Percentiles rank a stretch among this genome's conserved stretches.
Evolutionary conservation across 2,113 vertebrate species (phyloP).

Genomic region (Hippocampus abdominalis): DNA sequence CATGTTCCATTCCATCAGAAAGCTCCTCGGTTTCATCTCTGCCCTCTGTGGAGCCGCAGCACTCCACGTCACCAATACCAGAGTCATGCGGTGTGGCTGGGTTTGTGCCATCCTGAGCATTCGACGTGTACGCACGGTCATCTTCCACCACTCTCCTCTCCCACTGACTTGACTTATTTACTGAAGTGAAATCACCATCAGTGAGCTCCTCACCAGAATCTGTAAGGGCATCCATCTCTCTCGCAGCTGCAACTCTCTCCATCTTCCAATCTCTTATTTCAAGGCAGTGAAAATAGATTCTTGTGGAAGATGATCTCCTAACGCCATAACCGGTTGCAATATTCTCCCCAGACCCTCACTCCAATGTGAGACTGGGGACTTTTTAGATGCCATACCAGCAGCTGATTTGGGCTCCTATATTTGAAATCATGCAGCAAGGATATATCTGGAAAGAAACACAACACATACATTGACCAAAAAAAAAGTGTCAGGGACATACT

Average conservation of each 20-base stretch:
- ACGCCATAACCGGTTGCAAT: constrained; percentile 39
- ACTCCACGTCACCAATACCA: constrained; percentile 35
- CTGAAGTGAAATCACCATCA: constrained; percentile 22
- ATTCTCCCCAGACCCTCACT: constrained; percentile 47
- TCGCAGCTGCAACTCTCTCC: constrained; percentile 53
- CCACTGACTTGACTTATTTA: constrained; percentile 18
- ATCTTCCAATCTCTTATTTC: constrained; percentile 44
- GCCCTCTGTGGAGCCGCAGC: constrained; percentile 38
- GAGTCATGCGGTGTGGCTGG: constrained; percentile 32
- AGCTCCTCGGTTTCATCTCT: constrained; percentile 47
- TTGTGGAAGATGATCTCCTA: constrained; percentile 33
- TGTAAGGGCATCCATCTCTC: constrained; percentile 44
- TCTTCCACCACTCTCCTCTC: constrained; percentile 27
- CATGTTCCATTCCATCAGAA: constrained; percentile 43
- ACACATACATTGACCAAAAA: neutral
- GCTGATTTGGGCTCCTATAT: constrained; percentile 18
- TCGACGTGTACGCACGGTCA: constrained; percentile 20
- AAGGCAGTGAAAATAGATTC: constrained; percentile 18
- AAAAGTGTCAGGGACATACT: neutral
- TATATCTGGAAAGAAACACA: constrained; percentile 42
- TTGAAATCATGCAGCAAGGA: constrained; percentile 28
- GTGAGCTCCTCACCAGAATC: constrained; percentile 50
- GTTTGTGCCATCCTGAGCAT: constrained; percentile 49
- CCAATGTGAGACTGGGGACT: constrained; percentile 30
- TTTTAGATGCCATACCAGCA: constrained; percentile 43